These are phyloP conservation scores for Xerus rutilus DNA, from an alignment of 2,797 vertebrate species.

Conservation along the genomic window DNA sequence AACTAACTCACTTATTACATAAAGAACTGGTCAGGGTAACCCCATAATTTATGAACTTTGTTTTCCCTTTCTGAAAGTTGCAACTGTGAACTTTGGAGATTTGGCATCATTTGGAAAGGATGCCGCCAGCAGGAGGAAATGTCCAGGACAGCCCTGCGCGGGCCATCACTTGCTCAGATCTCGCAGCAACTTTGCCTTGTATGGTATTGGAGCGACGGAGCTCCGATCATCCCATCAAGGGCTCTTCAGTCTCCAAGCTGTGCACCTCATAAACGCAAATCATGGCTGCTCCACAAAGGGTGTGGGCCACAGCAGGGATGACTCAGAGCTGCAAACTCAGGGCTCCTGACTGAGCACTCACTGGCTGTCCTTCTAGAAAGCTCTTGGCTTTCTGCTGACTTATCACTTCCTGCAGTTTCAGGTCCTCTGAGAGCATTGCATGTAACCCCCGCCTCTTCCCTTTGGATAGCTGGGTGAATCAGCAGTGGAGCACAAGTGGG, in stretches of 20 bases:
- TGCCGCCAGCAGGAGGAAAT: conserved; percentile 82
- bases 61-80: conserved; percentile 82
- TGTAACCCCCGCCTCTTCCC: background rate
- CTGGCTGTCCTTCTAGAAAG: background rate
- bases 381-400: conserved; percentile 50
- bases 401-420: conserved; percentile 15
- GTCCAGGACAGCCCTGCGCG: background rate
- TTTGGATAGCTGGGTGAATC: conserved; percentile 78
- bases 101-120: conserved; percentile 77
- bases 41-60: conserved; percentile 83
- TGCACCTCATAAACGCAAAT: conserved; percentile 68
- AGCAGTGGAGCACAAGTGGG: conserved; percentile 68
- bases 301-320: background rate
- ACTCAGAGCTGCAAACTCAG: background rate
- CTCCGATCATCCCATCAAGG: conserved; percentile 59
- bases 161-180: conserved; percentile 65
- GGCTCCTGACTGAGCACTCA: background rate
- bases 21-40: conserved; percentile 85
- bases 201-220: conserved; percentile 75
- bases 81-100: conserved; percentile 72
- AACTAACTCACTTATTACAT: background rate
- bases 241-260: conserved; percentile 63
- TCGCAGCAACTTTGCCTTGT: conserved; percentile 84
- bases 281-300: conserved; percentile 17
- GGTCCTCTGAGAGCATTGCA: background rate